phyloP scores from a whole-genome alignment of 2,113 vertebrate species.

The Hippoglossus stenolepis region DNA sequence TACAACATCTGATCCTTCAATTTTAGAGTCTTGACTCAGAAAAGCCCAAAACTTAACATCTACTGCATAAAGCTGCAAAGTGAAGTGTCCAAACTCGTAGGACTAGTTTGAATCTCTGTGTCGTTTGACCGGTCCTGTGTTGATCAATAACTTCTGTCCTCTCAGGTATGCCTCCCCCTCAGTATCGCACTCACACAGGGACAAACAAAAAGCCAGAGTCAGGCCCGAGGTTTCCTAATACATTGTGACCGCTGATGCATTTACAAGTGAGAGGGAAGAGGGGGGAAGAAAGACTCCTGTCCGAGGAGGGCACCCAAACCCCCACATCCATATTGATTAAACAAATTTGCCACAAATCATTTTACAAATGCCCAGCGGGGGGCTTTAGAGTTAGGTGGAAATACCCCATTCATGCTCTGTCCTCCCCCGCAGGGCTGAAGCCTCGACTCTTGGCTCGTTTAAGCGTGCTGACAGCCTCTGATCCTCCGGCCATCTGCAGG shows the following conservation, averaged over 20 bases:
- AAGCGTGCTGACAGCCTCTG: constrained; percentile 92
- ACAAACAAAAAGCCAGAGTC: neutral
- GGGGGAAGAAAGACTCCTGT: constrained; percentile 11
- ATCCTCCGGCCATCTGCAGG: constrained; percentile 92
- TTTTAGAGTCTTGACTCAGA: too few relatives aligned
- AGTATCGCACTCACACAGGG: neutral
- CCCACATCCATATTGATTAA: constrained; percentile 91
- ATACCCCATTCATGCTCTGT: constrained; percentile 87
- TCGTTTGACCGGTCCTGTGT: neutral
- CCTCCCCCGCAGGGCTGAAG: constrained; percentile 77
- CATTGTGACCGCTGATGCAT: constrained; percentile 38
- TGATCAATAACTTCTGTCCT: constrained; percentile 25
- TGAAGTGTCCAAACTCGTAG: constrained; percentile 28
- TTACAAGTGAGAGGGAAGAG: constrained; percentile 20
- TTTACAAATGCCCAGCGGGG: constrained; percentile 95
- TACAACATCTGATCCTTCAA: too few relatives aligned
- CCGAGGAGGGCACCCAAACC: constrained; percentile 84
- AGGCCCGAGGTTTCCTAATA: neutral
- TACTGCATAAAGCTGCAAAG: too few relatives aligned
- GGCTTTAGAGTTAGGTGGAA: constrained; percentile 88
- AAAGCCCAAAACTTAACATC: neutral
- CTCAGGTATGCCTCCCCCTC: constrained; percentile 13
- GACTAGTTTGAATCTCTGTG: constrained; percentile 29
- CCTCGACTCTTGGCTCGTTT: constrained; percentile 80
- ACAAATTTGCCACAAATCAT: constrained; percentile 99